Evolutionary conservation across 2,888 invertebrate genomes (phyloP).

Genomic region (Panzeria rudis): DNA sequence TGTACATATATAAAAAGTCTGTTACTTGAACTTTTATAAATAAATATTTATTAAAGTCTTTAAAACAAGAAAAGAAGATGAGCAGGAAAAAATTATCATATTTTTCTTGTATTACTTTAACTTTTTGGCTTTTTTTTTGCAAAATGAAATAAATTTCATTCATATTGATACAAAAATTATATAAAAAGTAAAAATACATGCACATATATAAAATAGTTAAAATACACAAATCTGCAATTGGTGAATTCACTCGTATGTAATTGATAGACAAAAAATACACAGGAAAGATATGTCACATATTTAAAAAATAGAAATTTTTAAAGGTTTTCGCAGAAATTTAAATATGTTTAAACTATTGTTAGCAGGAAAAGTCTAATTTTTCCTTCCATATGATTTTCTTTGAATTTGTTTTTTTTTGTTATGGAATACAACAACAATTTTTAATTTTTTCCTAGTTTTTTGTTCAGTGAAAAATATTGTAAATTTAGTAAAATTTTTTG

Average conservation of each 20-base stretch:
- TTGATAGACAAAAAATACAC: neutral
- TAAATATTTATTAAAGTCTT: constrained; percentile 48
- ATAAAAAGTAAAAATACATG: neutral
- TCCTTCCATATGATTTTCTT: no score
- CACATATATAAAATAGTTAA: neutral
- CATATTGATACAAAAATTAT: neutral
- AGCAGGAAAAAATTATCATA: constrained; percentile 14
- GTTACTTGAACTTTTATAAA: constrained; percentile 55
- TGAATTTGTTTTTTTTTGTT: no score
- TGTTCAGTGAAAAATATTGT: no score
- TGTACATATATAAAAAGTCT: constrained; percentile 12
- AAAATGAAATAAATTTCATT: constrained; percentile 58
- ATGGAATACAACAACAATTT: no score
- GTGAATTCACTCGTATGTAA: neutral
- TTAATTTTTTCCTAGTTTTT: no score
- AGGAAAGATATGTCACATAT: no score
- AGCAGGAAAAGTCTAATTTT: no score
- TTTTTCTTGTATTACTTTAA: neutral
- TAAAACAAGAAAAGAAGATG: neutral
- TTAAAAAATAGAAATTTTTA: no score
- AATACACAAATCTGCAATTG: constrained; percentile 8
- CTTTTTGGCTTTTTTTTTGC: neutral
- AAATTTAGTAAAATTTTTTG: no score
- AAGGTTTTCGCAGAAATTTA: no score
- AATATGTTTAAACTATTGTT: no score